These are phyloP conservation scores for Hydrozoanthus tunicans DNA, from an alignment of 64 coral and sea anemone species.

Conservation along the genomic window DNA sequence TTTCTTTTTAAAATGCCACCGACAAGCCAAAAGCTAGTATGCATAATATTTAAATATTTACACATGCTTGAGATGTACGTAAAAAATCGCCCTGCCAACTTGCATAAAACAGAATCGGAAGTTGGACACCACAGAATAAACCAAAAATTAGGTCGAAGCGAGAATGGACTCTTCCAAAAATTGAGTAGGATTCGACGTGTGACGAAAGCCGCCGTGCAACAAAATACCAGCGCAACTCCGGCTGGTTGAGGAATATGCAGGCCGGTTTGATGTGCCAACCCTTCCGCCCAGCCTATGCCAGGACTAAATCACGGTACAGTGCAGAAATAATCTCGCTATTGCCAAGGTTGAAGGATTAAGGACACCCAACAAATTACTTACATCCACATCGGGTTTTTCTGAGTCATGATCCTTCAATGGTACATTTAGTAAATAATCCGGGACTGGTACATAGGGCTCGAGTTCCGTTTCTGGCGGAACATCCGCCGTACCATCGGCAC, in stretches of 20 bases:
- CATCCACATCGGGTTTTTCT: constrained; percentile 73
- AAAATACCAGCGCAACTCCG: constrained; percentile 51
- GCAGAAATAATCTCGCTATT: constrained; percentile 31
- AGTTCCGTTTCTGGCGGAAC: constrained; percentile 43
- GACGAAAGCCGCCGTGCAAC: constrained; percentile 16
- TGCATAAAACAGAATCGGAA: constrained; percentile 10
- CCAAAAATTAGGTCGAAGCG: constrained; percentile 5
- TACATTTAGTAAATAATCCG: constrained; percentile 88
- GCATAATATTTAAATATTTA: constrained; percentile 99
- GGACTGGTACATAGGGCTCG: constrained; percentile 50
- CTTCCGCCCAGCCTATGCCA: constrained; percentile 23
- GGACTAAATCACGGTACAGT: constrained; percentile 49
- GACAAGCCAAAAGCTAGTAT: constrained; percentile 51
- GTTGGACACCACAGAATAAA: not conserved
- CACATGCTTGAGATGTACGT: constrained; percentile 72
- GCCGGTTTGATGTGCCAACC: constrained; percentile 1
- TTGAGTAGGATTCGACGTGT: not conserved
- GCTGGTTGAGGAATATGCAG: constrained; percentile 57
- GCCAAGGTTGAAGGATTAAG: constrained; percentile 51
- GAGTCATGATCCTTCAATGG: constrained; percentile 93
- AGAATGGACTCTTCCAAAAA: constrained; percentile 40
- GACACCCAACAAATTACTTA: constrained; percentile 69
- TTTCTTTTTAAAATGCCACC: constrained; percentile 63
- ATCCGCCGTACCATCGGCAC: not conserved
- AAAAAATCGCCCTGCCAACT: constrained; percentile 74